A percentile compares a stretch with the other conserved stretches of the same genome.
Conservation (phyloP, 1,140 invertebrate genomes). For the Drosophila aff. region DNA sequence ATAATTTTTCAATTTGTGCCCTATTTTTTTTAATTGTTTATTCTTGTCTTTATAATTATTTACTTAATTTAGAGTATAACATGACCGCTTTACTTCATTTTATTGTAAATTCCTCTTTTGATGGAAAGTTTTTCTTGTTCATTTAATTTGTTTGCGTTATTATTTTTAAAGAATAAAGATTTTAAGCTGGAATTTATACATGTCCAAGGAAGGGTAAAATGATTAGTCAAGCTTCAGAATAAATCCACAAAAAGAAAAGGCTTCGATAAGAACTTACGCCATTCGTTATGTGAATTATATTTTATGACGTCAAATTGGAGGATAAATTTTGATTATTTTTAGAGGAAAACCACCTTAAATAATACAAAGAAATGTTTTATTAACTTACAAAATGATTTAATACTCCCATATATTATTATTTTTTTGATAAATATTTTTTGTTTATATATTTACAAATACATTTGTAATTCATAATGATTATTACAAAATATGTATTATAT, state of each 20-base stretch:
- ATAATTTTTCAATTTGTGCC: neutral
- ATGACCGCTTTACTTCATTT: neutral
- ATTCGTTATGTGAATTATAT: neutral
- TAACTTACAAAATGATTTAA: neutral
- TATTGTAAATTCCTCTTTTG: neutral
- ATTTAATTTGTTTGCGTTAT: neutral
- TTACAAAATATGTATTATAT: no score
- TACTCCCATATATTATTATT: neutral
- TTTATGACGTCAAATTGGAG: neutral
- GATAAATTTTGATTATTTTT: neutral
- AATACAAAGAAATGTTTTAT: neutral
- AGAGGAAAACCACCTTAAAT: neutral
- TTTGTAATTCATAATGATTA: neutral
- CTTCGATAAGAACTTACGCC: neutral
- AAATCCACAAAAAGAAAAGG: neutral
- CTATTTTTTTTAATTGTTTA: neutral
- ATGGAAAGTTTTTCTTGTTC: constrained; percentile 1
- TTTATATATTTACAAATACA: neutral
- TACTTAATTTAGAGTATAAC: neutral
- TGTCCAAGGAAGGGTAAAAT: neutral
- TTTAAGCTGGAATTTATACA: neutral
- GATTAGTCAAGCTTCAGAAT: constrained; percentile 4
- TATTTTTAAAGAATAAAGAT: neutral
- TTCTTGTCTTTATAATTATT: neutral
- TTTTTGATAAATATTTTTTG: neutral